phyloP scores from a whole-genome alignment of 23 tunicate species.

The Halocynthia roretzi region DNA sequence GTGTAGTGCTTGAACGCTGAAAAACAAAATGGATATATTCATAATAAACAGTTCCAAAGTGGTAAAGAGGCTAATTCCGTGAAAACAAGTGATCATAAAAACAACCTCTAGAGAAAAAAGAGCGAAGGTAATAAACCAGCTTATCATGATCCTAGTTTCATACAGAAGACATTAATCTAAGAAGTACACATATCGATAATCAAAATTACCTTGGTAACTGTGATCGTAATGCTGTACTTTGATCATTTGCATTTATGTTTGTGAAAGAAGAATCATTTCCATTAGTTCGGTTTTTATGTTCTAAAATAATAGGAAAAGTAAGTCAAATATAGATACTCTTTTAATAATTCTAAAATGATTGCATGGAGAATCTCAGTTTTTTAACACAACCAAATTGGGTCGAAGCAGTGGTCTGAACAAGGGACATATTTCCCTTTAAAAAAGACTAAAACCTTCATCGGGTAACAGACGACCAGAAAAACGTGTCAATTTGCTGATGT shows the following conservation, averaged over 20 bases:
- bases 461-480: no score
- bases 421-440: no score
- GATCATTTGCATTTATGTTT: not conserved
- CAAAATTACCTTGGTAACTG: constrained; percentile 26
- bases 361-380: no score
- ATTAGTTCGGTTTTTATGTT: not conserved
- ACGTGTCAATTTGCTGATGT: no score
- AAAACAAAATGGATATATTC: not conserved
- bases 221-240: not conserved
- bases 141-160: no score
- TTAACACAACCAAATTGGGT: no score
- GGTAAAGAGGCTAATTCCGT: not conserved
- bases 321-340: no score
- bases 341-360: no score
- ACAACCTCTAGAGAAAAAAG: not conserved
- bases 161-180: not conserved
- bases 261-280: not conserved
- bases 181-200: not conserved
- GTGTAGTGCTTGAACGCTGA: constrained; percentile 39
- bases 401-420: no score
- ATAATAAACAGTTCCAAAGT: not conserved
- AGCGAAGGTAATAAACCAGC: no score
- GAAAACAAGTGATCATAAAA: not conserved
- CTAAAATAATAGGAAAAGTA: not conserved
- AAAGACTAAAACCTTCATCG: no score